A percentile compares a stretch with the other conserved stretches of the same genome.
phyloP scores from a whole-genome alignment of 2,888 invertebrate species.

The Catonia carolina region DNA sequence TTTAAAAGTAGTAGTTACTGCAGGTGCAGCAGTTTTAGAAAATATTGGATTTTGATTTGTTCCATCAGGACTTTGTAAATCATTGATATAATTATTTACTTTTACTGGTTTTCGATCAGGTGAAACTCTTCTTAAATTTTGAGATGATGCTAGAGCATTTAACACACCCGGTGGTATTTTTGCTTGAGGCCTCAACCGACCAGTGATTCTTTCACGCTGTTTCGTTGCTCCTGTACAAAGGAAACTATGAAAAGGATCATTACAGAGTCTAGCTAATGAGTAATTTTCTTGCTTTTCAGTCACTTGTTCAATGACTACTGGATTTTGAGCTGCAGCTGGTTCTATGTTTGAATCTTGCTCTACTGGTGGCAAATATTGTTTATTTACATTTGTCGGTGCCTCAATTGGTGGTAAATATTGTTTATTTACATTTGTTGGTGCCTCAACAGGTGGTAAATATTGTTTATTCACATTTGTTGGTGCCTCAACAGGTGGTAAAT shows the following conservation, averaged over 20 bases:
- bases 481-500: too few species aligned
- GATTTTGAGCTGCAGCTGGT: conserved; percentile 9
- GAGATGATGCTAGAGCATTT: conserved; percentile 17
- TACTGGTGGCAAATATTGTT: not conserved
- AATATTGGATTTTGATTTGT: too few species aligned
- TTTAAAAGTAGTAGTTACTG: too few species aligned
- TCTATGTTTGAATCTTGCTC: conserved; percentile 3
- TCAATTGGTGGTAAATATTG: too few species aligned
- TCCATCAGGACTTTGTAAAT: too few species aligned
- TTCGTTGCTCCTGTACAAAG: conserved; percentile 10
- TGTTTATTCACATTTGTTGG: too few species aligned
- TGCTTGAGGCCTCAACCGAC: conserved; percentile 25
- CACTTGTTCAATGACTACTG: not conserved
- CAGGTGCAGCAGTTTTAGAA: too few species aligned
- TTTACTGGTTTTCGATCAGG: not conserved
- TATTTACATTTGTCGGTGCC: too few species aligned
- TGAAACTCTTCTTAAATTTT: conserved; percentile 4
- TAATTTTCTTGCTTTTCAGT: not conserved
- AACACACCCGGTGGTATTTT: conserved; percentile 24
- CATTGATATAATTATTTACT: too few species aligned
- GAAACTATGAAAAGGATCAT: not conserved
- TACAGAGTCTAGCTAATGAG: conserved; percentile 3
- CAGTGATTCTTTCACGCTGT: conserved; percentile 14
- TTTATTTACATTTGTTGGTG: too few species aligned
- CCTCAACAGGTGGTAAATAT: too few species aligned